These are phyloP conservation scores for Drosophila dives DNA, from an alignment of 2,888 invertebrate species.

Conservation along the genomic window DNA sequence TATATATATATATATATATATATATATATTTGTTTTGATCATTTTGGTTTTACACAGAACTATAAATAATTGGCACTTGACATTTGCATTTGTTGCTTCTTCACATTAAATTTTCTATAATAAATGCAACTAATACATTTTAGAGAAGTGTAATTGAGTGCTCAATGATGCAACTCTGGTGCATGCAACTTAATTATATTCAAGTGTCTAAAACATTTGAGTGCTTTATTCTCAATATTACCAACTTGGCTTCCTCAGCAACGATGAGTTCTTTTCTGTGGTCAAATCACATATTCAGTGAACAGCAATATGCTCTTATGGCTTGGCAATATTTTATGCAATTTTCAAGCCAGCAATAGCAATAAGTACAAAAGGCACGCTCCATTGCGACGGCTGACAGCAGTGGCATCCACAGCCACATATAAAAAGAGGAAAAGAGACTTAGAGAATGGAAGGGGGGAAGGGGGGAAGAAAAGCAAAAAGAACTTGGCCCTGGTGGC, in stretches of 20 bases:
- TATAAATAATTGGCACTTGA: not conserved
- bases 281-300: slow-evolving; percentile 71
- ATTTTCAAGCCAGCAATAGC: slow-evolving; percentile 67
- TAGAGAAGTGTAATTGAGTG: not conserved
- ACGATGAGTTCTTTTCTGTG: slow-evolving; percentile 1
- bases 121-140: not conserved
- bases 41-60: not conserved
- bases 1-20: not conserved
- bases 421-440: not conserved
- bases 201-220: slow-evolving; percentile 29
- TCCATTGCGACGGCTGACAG: slow-evolving; percentile 53
- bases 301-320: slow-evolving; percentile 77
- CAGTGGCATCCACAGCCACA: slow-evolving; percentile 8
- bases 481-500: slow-evolving; percentile 47
- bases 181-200: slow-evolving; percentile 16
- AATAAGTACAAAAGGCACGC: slow-evolving; percentile 52
- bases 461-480: not conserved
- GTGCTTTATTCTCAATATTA: slow-evolving; percentile 15
- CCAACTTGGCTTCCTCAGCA: not conserved
- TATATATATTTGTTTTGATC: not conserved
- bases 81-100: slow-evolving; percentile 5
- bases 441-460: not conserved
- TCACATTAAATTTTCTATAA: not conserved
- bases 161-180: slow-evolving; percentile 17
- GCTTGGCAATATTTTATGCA: slow-evolving; percentile 76